Base-by-base conservation (phyloP, 2,888 invertebrate genomes). In the Temnothorax rugatulus region DNA sequence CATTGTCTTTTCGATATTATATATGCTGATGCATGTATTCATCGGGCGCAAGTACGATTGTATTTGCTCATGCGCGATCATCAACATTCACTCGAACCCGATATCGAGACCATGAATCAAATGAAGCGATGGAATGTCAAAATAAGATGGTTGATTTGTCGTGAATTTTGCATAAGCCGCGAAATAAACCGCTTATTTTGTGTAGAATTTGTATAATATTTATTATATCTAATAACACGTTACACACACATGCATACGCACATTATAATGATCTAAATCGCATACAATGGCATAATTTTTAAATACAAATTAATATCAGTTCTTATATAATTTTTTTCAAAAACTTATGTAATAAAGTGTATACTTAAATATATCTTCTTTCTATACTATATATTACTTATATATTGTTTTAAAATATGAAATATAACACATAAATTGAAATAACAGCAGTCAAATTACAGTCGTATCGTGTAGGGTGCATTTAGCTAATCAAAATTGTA, bases 401-500 rank as follows among this genome's bases (percentile, higher is more conserved):
- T 18, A 21, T 13, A 64, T 18, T n/a, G 9, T 57, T 44, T 44
- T 8, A 64, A 63, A 8, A 21, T 29, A 66, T 21, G 52, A 52
- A 69, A 52, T 13, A 34, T 4, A 2, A 29, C 29, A 29, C 29
- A 29, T 38, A 41, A 13, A n/a, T 25, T 13, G 21, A 18, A 61
- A 50, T 47, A 71, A 59, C 15, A 2, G 25, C 21, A 50, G 13
- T 4, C 18, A 41, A 76, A 41, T 25, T 25, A 11, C 21, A 44
- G 15, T 9, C 13, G 25, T 21, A 59, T 79, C 59, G 47, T 47
- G 71, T 21, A 54, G 29, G 44, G 18, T 68, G 29, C 59, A 71
- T 79, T 73, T 59, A 73, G 38, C 41, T 79, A 73, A 71, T 79
- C 73, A 71, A 38, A 69, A 61, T 79, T 79, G n/a, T 50, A 77